These are phyloP conservation scores for Xanthorhoe designata DNA, from an alignment of 2,888 invertebrate species.

Conservation along the genomic window DNA sequence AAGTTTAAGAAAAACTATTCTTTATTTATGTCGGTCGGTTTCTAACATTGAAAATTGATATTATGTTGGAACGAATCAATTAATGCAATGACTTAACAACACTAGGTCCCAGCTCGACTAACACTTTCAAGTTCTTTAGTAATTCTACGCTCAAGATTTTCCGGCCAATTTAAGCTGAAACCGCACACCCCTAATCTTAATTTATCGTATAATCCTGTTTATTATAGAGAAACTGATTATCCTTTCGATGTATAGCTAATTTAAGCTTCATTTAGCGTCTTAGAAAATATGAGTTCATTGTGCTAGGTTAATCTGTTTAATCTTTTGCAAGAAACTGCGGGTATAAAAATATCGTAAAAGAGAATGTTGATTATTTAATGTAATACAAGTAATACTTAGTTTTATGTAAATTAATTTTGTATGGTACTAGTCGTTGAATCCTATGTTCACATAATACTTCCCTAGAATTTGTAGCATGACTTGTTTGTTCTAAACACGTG, in stretches of 20 bases:
- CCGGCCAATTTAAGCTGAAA: background rate
- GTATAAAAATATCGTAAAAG: constrained; percentile 5
- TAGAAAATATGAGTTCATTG: constrained; percentile 9
- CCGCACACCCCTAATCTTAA: constrained; percentile 11
- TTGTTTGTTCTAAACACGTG: no score
- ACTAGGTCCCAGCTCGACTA: no score
- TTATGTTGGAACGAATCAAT: no score
- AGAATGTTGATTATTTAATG: background rate
- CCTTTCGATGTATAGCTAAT: constrained; percentile 19
- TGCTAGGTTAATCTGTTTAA: constrained; percentile 1
- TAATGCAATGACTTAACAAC: no score
- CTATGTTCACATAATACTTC: no score
- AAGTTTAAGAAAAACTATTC: no score
- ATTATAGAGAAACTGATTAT: constrained; percentile 23
- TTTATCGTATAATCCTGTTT: constrained; percentile 20
- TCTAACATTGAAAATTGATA: no score
- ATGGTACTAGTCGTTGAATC: no score
- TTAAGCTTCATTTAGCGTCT: constrained; percentile 8
- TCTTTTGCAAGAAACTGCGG: background rate
- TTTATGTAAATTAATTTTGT: no score
- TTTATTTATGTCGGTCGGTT: no score
- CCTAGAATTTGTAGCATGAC: no score
- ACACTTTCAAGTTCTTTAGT: background rate
- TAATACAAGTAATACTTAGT: background rate
- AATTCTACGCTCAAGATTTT: background rate